phyloP scores from a whole-genome alignment of 23 tunicate genomes.

The Phallusia fumigata region DNA sequence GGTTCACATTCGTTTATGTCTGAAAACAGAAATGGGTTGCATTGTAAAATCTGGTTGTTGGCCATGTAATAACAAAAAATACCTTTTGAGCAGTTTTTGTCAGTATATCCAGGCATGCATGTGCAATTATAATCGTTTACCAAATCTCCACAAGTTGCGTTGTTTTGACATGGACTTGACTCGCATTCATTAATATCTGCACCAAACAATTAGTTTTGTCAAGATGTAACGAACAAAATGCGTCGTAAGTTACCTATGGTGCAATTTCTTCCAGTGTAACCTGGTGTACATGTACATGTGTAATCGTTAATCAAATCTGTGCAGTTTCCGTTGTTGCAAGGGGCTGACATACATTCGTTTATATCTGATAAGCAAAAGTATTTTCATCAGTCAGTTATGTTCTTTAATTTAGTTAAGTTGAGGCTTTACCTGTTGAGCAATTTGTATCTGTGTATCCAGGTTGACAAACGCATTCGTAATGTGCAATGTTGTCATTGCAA shows the following conservation, averaged over 20 bases:
- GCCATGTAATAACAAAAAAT: not conserved
- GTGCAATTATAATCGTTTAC: conserved; percentile 47
- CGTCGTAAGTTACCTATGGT: not conserved
- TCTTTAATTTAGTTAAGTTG: not conserved
- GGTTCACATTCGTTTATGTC: conserved; percentile 12
- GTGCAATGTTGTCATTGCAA: not conserved
- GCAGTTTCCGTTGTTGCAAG: not conserved
- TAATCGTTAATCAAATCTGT: not conserved
- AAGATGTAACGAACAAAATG: too few relatives aligned
- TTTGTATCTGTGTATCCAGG: conserved; percentile 9
- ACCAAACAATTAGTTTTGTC: too few relatives aligned
- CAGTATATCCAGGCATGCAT: conserved; percentile 44
- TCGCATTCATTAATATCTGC: conserved; percentile 72
- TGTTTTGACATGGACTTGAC: conserved; percentile 63
- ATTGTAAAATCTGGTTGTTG: too few relatives aligned
- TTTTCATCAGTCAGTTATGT: not conserved
- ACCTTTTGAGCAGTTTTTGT: conserved; percentile 1
- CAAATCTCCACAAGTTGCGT: conserved; percentile 54
- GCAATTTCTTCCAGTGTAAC: not conserved
- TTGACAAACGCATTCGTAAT: conserved; percentile 1
- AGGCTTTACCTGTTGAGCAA: conserved; percentile 1
- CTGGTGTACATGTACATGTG: not conserved
- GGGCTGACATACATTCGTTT: not conserved
- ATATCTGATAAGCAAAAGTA: not conserved
- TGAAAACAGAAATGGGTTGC: too few relatives aligned